Evolutionary conservation across 92 coral and sea anemone genomes (phyloP), one percentile per base, ranked within the genome.

Genomic region (Phenganax subtilis): DNA sequence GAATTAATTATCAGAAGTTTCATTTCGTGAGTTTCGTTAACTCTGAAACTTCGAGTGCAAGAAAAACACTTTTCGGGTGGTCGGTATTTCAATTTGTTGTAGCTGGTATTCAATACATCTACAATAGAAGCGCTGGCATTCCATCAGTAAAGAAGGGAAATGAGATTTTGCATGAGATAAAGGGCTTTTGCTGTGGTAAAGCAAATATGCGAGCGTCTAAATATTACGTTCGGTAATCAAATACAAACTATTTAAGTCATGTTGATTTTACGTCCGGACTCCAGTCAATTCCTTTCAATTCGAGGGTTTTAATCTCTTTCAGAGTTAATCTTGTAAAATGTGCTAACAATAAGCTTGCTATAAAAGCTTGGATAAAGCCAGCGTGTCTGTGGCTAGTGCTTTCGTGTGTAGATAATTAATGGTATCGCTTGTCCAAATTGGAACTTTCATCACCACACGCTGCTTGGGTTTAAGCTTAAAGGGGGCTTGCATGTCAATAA

Each of bases 221-320:
- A 64, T 78, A 78, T 62, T 78, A 78, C 71, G 16, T 17, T 11
- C 44, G 62, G 16, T 79, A 63, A 79, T 79, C 58, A 65, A 79
- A 79, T 64, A 79, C 81, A 76, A 76, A 76, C 83, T 79, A 79
- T 79, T 62, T 79, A 27, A 79, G 55, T 79, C 83, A 79, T 64
- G 72, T 54, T 54, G 69, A 44, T 79, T 79, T 64, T 69, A 65
- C 61, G 83, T 79, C 83, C 83, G 83, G 83, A 79, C 83, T 79
- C 83, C 83, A 63, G 83, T 79, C 71, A 79, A 63, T 64, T 65
- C 55, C 83, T 79, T 51, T 79, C 74, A 79, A 79, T 79, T 79
- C 72, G 56, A 63, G 74, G 56, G 83, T 53, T 79, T 69, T 79
- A 79, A 79, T 79, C 83, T 73, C 61, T 79, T 79, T 79, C 53